Evolutionary conservation across 2,888 invertebrate genomes (phyloP), one percentile per base, ranked within the genome.

Genomic region (Ferrisia virgata): DNA sequence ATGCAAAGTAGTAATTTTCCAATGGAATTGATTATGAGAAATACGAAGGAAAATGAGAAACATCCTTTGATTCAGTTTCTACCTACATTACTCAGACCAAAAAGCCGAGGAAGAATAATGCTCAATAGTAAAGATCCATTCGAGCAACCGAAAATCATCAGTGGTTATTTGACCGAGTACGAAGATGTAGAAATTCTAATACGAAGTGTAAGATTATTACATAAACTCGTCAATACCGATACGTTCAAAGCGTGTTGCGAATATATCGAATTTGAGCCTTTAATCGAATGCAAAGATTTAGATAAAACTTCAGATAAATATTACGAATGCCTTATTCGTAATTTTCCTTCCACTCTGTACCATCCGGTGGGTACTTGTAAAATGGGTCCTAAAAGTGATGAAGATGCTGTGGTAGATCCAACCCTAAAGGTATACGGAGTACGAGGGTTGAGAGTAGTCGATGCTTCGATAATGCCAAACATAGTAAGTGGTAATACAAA

Each of bases 301-400:
- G 33, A 43, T 5, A 25, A n/a, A 5, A n/a, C 43, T 36, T 28
- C 58, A 4, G 81, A 58, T 64, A 18, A 43, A 18, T 81, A 81
- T 18, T 58, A 64, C 15, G 64, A 81, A 31, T 81, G 81, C 28
- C 33, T 58, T 5, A 64, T 81, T n/a, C 81, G 64, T 28, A 53
- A 81, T 39, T 64, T 81, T 18, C 31, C 13, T 8, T 33, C 25
- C 58, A 33, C 81, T 9, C 5, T 81, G 15, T 91, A 91, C 86
- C 91, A 91, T 86, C 90, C 91, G 4, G 89, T 90, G 0, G 90
- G 90, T 85, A 90, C 90, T 0, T 89, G 89, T 86, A 89, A 89
- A 86, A 91, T 91, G 90, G 91, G 89, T 0, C 84, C 85, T 18
- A 33, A 58, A 4, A 82, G 53, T 18, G 87, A 87, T 82, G 86